phyloP scores from a whole-genome alignment of 64 coral and sea anemone species.

The Pocillopora damicornis region DNA sequence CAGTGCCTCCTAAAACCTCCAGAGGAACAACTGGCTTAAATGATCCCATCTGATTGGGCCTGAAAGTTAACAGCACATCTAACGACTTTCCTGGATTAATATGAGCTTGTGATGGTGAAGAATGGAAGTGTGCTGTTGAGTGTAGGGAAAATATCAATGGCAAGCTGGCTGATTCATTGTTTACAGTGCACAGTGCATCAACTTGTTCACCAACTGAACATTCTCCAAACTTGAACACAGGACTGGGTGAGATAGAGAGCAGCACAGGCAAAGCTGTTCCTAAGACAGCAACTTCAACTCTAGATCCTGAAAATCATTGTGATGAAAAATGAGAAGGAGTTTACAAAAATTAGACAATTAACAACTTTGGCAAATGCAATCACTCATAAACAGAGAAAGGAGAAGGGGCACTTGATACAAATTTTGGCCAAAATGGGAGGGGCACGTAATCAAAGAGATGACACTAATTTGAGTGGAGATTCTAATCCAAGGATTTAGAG shows the following conservation, averaged over 20 bases:
- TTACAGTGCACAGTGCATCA: conserved; percentile 69
- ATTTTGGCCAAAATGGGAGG: too few species aligned
- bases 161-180: conserved; percentile 79
- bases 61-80: conserved; percentile 82
- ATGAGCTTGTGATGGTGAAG: conserved; percentile 42
- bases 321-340: background rate
- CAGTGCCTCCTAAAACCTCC: conserved; percentile 62
- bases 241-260: conserved; percentile 71
- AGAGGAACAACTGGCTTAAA: conserved; percentile 69
- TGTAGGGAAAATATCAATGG: conserved; percentile 75
- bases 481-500: too few species aligned
- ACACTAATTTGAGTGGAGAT: too few species aligned
- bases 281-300: conserved; percentile 74
- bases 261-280: conserved; percentile 89
- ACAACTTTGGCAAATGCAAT: too few species aligned
- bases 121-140: conserved; percentile 84
- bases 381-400: too few species aligned
- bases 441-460: too few species aligned
- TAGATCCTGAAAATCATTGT: conserved; percentile 42
- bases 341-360: too few species aligned
- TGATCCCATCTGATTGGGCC: conserved; percentile 91
- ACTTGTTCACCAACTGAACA: conserved; percentile 82
- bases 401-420: too few species aligned
- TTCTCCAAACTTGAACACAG: conserved; percentile 88
- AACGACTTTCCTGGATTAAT: conserved; percentile 67